phyloP scores from a whole-genome alignment of 2,888 invertebrate genomes.

The Diogma glabrata region DNA sequence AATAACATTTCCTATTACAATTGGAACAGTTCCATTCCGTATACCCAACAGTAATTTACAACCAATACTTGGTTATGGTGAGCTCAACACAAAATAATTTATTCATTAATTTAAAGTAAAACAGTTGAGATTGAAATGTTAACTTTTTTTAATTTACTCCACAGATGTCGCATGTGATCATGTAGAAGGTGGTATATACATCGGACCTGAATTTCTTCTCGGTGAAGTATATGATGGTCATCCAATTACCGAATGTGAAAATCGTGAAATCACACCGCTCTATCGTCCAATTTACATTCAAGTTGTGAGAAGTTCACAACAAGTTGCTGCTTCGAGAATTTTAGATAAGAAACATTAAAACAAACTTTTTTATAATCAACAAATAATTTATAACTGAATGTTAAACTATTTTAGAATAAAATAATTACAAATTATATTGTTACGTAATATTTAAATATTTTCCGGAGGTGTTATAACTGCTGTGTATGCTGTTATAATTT shows the following conservation, averaged over 20 bases:
- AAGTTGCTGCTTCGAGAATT: slow-evolving; percentile 1
- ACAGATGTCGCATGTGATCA: slow-evolving; percentile 5
- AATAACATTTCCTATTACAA: slow-evolving; percentile 4
- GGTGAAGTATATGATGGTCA: slow-evolving; percentile 9
- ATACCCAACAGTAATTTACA: slow-evolving; percentile 11
- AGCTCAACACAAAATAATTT: not conserved
- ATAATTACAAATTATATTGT: too few relatives aligned
- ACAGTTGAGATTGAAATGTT: not conserved
- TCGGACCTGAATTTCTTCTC: slow-evolving; percentile 8
- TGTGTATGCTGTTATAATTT: too few relatives aligned
- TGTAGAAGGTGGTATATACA: slow-evolving; percentile 8
- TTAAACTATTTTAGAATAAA: too few relatives aligned
- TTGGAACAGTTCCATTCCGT: slow-evolving; percentile 9
- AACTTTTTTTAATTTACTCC: not conserved
- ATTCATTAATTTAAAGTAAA: too few relatives aligned
- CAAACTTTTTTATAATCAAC: too few relatives aligned
- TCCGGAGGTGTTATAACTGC: too few relatives aligned
- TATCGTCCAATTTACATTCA: slow-evolving; percentile 6
- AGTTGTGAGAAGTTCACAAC: slow-evolving; percentile 8
- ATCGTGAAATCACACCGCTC: slow-evolving; percentile 3
- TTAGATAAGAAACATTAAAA: slow-evolving; percentile 3
- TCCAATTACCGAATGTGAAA: slow-evolving; percentile 4
- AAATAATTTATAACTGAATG: too few relatives aligned
- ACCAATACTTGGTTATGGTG: slow-evolving; percentile 8
- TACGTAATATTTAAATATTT: too few relatives aligned